Evolutionary conservation across 2,888 invertebrate genomes (phyloP).

Genomic region (Orthosia gothica): DNA sequence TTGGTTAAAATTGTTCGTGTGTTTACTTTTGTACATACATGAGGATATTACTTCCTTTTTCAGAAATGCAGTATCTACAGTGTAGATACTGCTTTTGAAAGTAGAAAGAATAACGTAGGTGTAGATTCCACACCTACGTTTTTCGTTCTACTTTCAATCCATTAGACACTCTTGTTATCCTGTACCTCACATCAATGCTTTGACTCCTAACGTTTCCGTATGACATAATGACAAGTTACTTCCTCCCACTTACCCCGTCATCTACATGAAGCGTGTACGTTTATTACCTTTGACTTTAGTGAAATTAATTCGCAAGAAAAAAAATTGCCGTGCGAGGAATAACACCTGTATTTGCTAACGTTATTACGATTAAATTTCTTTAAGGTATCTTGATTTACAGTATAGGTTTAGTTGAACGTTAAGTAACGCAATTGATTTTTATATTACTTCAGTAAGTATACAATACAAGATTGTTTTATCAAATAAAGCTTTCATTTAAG

Average conservation of each 20-base stretch:
- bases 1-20: too few relatives aligned
- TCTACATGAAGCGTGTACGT: not conserved
- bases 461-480: not conserved
- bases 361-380: not conserved
- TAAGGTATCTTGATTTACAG: not conserved
- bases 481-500: not conserved
- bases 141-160: conserved; percentile 11
- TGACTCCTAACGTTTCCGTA: conserved; percentile 8
- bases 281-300: conserved; percentile 14
- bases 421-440: conserved; percentile 1
- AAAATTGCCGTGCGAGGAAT: not conserved
- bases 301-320: conserved; percentile 12
- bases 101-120: too few relatives aligned
- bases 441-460: not conserved
- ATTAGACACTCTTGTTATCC: not conserved
- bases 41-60: too few relatives aligned
- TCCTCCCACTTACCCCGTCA: not conserved
- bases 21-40: too few relatives aligned
- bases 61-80: too few relatives aligned
- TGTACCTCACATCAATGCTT: conserved; percentile 15
- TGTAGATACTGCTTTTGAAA: too few relatives aligned
- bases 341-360: not conserved
- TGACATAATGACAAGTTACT: conserved; percentile 27
- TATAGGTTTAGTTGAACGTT: not conserved
- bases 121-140: not conserved